These are phyloP conservation scores for Oscheius sp. DNA, from an alignment of 1,140 invertebrate genomes.

Conservation along the genomic window DNA sequence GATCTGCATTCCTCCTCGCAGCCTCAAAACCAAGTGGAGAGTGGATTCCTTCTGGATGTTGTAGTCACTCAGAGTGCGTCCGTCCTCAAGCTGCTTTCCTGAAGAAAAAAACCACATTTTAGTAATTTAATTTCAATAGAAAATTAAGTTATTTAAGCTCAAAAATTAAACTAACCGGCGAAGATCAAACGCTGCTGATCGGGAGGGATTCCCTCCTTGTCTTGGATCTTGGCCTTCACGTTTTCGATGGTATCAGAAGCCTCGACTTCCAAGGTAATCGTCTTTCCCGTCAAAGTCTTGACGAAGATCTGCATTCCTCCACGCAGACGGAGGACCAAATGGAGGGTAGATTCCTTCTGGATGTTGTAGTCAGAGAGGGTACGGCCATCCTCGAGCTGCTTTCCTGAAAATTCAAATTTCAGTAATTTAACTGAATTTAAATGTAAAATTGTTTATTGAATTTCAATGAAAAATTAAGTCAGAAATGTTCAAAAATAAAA, in stretches of 20 bases:
- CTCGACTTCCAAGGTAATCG: conserved; percentile 63
- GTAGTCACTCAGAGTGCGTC: conserved; percentile 71
- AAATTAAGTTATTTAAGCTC: neutral
- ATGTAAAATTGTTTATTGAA: too few relatives aligned
- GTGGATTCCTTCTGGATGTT: conserved; percentile 66
- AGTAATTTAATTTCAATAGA: neutral
- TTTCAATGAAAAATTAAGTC: too few relatives aligned
- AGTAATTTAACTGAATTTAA: too few relatives aligned
- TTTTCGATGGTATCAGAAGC: conserved; percentile 65
- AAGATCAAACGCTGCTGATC: conserved; percentile 65
- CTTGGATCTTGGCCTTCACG: conserved; percentile 65
- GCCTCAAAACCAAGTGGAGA: conserved; percentile 69
- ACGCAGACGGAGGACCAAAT: too few relatives aligned
- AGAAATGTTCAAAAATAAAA: too few relatives aligned
- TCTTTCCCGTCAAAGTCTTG: conserved; percentile 65
- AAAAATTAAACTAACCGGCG: conserved; percentile 59
- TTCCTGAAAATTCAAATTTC: too few relatives aligned
- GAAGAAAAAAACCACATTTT: too few relatives aligned
- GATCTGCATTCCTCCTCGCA: conserved; percentile 72
- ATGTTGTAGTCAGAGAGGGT: too few relatives aligned
- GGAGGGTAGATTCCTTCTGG: too few relatives aligned
- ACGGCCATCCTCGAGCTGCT: too few relatives aligned
- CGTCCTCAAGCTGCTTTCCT: conserved; percentile 69
- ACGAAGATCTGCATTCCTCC: conserved; percentile 66
- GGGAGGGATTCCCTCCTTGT: conserved; percentile 65